Conservation (phyloP, 1,140 invertebrate species). For the Chlorops oryzae region DNA sequence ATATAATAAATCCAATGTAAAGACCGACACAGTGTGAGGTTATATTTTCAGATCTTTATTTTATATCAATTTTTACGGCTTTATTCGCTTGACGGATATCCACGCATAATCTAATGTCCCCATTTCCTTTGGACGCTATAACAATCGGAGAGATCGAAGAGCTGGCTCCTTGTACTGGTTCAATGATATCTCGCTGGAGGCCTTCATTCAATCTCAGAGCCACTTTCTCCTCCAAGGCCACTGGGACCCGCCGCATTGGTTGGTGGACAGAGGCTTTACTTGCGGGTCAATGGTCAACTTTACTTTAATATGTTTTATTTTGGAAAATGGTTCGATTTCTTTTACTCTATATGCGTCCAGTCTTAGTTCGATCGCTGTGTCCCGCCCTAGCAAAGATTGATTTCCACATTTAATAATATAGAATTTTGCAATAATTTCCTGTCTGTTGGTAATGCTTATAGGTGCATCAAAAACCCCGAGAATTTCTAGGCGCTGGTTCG, state of each 20-base stretch:
- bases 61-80: too few species aligned
- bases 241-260: slow-evolving; percentile 1
- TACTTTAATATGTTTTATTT: slow-evolving; percentile 6
- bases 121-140: too few species aligned
- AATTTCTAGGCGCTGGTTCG: too few species aligned
- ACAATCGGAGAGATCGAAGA: too few species aligned
- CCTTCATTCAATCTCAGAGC: background rate
- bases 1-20: too few species aligned
- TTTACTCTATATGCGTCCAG: background rate
- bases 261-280: slow-evolving; percentile 6
- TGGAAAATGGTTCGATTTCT: background rate
- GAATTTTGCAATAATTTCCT: background rate
- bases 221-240: slow-evolving; percentile 5
- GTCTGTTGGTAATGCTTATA: too few species aligned
- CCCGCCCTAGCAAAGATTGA: background rate
- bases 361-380: background rate
- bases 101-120: too few species aligned
- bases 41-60: too few species aligned
- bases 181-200: background rate
- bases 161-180: too few species aligned
- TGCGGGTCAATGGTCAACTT: slow-evolving; percentile 2
- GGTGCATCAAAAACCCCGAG: too few species aligned
- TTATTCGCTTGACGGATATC: too few species aligned
- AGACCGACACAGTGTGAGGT: too few species aligned
- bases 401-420: slow-evolving; percentile 1